phyloP scores from a whole-genome alignment of 2,888 invertebrate genomes.

The Cabera pusaria region DNA sequence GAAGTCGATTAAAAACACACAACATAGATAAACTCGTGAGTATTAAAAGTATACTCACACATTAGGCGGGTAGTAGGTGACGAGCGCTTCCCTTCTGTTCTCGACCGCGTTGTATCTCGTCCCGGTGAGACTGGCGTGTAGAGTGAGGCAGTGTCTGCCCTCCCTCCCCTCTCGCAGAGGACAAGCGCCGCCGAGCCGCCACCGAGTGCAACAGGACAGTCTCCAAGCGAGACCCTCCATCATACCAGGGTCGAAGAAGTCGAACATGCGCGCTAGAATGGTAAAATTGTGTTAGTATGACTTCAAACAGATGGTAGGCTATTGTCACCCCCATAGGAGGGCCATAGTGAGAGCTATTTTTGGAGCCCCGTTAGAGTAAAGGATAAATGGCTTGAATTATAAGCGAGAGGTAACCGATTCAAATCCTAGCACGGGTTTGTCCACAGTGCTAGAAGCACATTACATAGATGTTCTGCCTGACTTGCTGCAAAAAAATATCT shows the following conservation, averaged over 20 bases:
- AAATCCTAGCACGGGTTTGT: no score
- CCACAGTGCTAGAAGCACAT: no score
- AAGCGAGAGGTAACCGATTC: no score
- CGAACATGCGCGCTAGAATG: conserved; percentile 95
- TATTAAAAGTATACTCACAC: conserved; percentile 87
- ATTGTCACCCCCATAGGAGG: no score
- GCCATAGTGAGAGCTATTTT: no score
- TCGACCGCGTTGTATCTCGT: conserved; percentile 75
- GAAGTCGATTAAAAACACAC: not conserved
- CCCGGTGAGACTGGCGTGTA: conserved; percentile 82
- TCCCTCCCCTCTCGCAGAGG: conserved; percentile 60
- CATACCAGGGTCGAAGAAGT: conserved; percentile 95
- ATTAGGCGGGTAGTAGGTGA: conserved; percentile 92
- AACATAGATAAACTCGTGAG: no score
- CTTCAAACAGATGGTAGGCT: no score
- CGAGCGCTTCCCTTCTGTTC: conserved; percentile 86
- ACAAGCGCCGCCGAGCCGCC: conserved; percentile 82
- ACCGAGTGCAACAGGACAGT: conserved; percentile 85
- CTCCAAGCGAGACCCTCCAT: conserved; percentile 96
- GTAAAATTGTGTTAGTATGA: no score
- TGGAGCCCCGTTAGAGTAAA: no score
- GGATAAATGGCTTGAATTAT: no score
- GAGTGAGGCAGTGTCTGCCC: conserved; percentile 83
- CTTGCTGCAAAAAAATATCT: no score
- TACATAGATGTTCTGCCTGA: no score